Evolutionary conservation across 2,888 invertebrate species (phyloP).

Genomic region (Athrips mouffetella): DNA sequence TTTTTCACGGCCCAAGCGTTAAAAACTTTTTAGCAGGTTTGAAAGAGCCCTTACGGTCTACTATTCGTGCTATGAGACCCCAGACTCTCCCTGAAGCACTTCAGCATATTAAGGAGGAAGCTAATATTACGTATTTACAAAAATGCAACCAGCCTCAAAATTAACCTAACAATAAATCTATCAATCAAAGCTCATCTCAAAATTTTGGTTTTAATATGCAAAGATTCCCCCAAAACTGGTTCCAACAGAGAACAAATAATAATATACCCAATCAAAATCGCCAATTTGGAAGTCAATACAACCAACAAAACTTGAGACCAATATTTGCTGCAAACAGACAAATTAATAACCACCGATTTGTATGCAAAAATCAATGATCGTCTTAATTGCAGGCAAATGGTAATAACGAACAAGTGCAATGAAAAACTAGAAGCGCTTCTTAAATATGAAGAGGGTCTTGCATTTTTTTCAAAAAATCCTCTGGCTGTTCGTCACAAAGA

Average conservation of each 20-base stretch:
- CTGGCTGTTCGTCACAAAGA: slow-evolving; percentile 4
- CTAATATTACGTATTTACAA: slow-evolving; percentile 2
- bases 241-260: neutral
- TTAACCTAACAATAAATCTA: neutral
- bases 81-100: neutral
- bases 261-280: neutral
- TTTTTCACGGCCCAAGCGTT: slow-evolving; percentile 3
- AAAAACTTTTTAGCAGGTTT: slow-evolving; percentile 2
- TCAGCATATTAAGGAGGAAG: neutral
- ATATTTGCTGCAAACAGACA: no score
- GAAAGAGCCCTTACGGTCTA: slow-evolving; percentile 2
- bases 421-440: slow-evolving; percentile 1
- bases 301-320: neutral
- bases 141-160: neutral
- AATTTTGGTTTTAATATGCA: neutral
- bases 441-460: slow-evolving; percentile 1
- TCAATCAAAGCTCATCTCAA: neutral
- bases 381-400: neutral
- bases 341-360: no score
- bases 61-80: neutral
- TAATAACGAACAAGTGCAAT: neutral
- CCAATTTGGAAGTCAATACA: neutral
- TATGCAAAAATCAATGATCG: no score
- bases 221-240: neutral
- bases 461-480: neutral